These are phyloP conservation scores for Orussus abietinus DNA, from an alignment of 1,140 invertebrate species.

Conservation along the genomic window DNA sequence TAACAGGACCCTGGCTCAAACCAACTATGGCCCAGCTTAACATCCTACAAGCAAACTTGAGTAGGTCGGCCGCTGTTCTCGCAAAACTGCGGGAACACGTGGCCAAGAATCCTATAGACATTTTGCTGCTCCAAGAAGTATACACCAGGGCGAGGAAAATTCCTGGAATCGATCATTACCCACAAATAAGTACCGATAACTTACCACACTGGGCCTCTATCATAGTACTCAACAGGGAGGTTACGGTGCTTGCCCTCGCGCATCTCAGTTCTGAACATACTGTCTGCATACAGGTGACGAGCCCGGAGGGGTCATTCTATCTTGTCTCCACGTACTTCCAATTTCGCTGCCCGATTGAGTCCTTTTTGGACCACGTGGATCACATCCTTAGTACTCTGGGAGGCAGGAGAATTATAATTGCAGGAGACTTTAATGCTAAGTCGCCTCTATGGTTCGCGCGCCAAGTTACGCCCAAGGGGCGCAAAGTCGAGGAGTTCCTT, in stretches of 20 bases:
- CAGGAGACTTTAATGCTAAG: too few species aligned
- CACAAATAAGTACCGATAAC: neutral
- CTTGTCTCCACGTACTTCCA: slow-evolving; percentile 5
- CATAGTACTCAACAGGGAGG: neutral
- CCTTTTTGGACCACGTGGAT: slow-evolving; percentile 7
- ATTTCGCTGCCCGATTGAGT: neutral
- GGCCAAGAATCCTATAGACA: too few species aligned
- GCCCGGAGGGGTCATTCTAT: neutral
- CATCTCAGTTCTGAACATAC: neutral
- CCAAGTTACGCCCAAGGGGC: too few species aligned
- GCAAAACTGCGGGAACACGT: too few species aligned
- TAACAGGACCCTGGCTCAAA: too few species aligned
- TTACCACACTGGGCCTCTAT: neutral
- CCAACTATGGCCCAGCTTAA: too few species aligned
- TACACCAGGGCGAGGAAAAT: neutral
- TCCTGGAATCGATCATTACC: neutral
- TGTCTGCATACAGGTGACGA: neutral
- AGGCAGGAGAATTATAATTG: neutral
- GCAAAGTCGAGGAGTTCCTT: too few species aligned
- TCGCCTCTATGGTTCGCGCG: neutral
- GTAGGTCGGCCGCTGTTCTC: too few species aligned
- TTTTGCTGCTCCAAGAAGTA: too few species aligned
- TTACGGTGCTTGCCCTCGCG: neutral
- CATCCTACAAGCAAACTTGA: too few species aligned
- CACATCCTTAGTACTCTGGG: slow-evolving; percentile 19